phyloP scores from a whole-genome alignment of 2,113 vertebrate species.

The Pomatostomus ruficeps region DNA sequence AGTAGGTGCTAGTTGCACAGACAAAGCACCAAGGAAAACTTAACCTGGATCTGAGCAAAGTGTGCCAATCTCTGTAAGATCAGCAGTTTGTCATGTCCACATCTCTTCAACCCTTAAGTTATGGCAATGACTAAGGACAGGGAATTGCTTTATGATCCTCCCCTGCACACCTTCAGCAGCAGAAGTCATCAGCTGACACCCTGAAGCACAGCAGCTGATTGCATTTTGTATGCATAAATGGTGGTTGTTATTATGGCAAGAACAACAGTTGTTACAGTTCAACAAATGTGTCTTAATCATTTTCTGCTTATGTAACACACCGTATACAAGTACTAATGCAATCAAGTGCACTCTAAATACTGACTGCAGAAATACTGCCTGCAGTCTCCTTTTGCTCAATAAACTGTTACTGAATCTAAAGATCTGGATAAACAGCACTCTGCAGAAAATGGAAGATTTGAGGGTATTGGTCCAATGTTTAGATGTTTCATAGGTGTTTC shows the following conservation, averaged over 20 bases:
- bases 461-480: not conserved
- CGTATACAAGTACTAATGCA: slow-evolving; percentile 14
- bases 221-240: slow-evolving; percentile 7
- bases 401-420: not conserved
- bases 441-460: not conserved
- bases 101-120: not conserved
- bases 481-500: not conserved
- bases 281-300: slow-evolving; percentile 56
- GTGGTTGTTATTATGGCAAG: slow-evolving; percentile 42
- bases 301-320: slow-evolving; percentile 34
- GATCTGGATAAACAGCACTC: not conserved
- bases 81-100: not conserved
- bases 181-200: slow-evolving; percentile 20
- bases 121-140: not conserved
- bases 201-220: slow-evolving; percentile 12
- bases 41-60: not conserved
- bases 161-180: not conserved
- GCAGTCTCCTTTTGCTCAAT: not conserved
- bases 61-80: not conserved
- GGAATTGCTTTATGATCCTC: not conserved
- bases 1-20: not conserved
- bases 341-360: slow-evolving; percentile 3
- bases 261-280: slow-evolving; percentile 41
- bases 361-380: not conserved
- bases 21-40: not conserved